These are phyloP conservation scores for Hemiprocne comata DNA, from an alignment of 2,113 vertebrate species.

Conservation along the genomic window DNA sequence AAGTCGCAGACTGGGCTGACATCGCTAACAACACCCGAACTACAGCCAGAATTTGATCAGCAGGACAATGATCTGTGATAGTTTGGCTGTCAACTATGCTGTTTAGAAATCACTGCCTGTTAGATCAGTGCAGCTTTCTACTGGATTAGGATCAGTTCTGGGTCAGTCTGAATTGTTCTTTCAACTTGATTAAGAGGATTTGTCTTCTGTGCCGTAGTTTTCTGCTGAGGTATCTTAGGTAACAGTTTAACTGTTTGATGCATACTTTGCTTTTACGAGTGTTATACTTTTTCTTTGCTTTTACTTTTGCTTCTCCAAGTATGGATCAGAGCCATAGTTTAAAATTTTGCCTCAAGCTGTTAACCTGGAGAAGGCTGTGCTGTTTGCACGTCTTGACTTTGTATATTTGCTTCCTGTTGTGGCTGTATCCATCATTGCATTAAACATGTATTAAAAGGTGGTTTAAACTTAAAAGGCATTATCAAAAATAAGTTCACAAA, in stretches of 20 bases:
- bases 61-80: background rate
- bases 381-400: background rate
- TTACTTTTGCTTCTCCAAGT: background rate
- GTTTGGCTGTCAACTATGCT: background rate
- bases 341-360: background rate
- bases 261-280: background rate
- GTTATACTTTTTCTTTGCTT: background rate
- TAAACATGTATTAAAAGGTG: background rate
- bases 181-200: background rate
- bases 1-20: background rate
- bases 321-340: background rate
- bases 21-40: background rate
- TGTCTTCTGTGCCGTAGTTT: background rate
- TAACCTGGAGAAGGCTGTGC: background rate
- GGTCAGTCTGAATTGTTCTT: background rate
- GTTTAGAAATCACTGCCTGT: background rate
- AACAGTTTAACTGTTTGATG: background rate
- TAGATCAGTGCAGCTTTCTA: accelerated
- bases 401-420: background rate
- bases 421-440: background rate
- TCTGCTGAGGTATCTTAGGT: background rate
- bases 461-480: background rate
- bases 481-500: background rate
- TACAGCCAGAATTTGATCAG: background rate
- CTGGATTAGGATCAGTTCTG: background rate